Conservation (phyloP, 2,888 invertebrate genomes). For the Mythimna lalbum region DNA sequence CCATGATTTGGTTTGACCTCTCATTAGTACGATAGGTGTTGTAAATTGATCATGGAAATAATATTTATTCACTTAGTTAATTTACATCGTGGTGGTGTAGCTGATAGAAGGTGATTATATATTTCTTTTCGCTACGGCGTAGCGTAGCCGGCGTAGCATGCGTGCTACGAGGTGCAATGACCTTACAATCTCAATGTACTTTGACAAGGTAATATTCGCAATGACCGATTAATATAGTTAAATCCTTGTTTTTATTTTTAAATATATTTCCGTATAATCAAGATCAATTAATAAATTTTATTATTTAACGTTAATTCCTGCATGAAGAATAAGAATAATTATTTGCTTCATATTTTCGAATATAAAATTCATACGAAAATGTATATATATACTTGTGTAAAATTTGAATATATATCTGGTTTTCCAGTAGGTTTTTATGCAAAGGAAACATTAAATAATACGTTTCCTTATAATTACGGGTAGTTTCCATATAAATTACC, state of each 20-base stretch:
- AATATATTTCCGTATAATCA: not conserved
- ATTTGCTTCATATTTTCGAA: slow-evolving; percentile 36
- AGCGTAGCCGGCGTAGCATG: slow-evolving; percentile 38
- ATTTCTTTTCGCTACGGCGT: not conserved
- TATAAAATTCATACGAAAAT: slow-evolving; percentile 43
- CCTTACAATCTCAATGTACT: not conserved
- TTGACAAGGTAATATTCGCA: not conserved
- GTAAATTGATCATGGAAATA: not conserved
- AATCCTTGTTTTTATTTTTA: not conserved
- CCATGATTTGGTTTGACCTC: not conserved
- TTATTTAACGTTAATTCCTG: slow-evolving; percentile 15
- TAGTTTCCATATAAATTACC: slow-evolving; percentile 22
- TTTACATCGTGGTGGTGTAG: not conserved
- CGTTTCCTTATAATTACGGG: slow-evolving; percentile 22
- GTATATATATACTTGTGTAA: slow-evolving; percentile 44
- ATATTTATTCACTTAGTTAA: too few species aligned
- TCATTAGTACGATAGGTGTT: not conserved
- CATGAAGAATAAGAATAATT: slow-evolving; percentile 20
- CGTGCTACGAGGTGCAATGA: slow-evolving; percentile 15
- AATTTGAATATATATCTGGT: slow-evolving; percentile 25
- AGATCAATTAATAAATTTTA: slow-evolving; percentile 1
- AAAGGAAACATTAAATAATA: slow-evolving; percentile 24
- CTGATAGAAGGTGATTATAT: too few species aligned
- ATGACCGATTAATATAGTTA: slow-evolving; percentile 1
- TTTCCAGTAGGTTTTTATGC: slow-evolving; percentile 18